These are phyloP conservation scores for Asteroscopus sphinx DNA, from an alignment of 2,888 invertebrate species.

Conservation along the genomic window DNA sequence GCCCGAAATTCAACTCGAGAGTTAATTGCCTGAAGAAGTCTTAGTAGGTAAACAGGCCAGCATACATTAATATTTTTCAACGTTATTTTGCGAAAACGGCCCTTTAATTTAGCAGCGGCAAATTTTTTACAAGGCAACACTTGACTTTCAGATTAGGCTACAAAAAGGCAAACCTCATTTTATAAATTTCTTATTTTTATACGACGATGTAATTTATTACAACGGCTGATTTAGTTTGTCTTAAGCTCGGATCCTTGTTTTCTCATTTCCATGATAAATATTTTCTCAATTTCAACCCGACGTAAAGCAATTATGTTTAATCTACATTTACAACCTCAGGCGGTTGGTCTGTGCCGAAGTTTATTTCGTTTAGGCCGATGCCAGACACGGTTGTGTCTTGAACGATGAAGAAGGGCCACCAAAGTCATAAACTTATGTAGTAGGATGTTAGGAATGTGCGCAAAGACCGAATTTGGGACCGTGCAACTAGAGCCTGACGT, in stretches of 20 bases:
- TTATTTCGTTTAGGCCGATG: constrained; percentile 39
- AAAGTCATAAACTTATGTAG: too few species aligned
- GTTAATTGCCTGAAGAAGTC: constrained; percentile 32
- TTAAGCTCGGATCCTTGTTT: constrained; percentile 61
- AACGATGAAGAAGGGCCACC: neutral
- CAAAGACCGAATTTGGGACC: too few species aligned
- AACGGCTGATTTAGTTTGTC: constrained; percentile 61
- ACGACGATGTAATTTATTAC: constrained; percentile 61
- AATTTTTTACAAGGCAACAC: constrained; percentile 44
- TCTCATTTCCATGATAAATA: constrained; percentile 69
- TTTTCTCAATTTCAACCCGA: constrained; percentile 66
- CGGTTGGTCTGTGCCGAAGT: constrained; percentile 38
- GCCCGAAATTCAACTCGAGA: constrained; percentile 34
- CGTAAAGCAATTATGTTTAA: constrained; percentile 65
- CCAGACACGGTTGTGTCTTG: constrained; percentile 16
- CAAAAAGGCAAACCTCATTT: constrained; percentile 32
- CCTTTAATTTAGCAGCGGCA: constrained; percentile 29
- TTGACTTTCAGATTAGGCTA: constrained; percentile 44
- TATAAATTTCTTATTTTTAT: constrained; percentile 50
- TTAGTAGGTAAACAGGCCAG: constrained; percentile 45
- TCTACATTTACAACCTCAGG: constrained; percentile 61
- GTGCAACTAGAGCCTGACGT: too few species aligned
- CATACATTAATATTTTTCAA: constrained; percentile 39
- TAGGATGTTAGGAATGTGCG: too few species aligned
- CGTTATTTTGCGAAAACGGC: constrained; percentile 38